A percentile compares a stretch with the other conserved stretches of the same genome.
Conservation (phyloP, 1,140 invertebrate species). For the Hormaphis cornu region DNA sequence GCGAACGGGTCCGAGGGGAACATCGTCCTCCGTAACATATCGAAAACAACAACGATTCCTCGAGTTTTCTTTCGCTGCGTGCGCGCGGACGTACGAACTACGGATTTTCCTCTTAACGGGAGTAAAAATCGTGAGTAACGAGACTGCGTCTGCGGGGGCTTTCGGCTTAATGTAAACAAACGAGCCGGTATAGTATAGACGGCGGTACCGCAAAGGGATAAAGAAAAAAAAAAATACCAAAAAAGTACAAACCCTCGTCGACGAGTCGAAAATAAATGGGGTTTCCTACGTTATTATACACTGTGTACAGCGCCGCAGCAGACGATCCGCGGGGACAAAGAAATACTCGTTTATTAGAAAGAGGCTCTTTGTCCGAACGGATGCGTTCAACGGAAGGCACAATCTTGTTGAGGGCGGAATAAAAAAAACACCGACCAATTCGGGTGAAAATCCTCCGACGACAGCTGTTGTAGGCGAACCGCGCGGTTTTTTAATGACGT, state of each 20-base stretch:
- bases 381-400: constrained; percentile 6
- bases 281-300: no score
- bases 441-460: not conserved
- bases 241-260: constrained; percentile 21
- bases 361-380: constrained; percentile 25
- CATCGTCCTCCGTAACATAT: not conserved
- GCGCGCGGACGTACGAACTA: not conserved
- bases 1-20: not conserved
- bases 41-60: constrained; percentile 1
- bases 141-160: not conserved
- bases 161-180: constrained; percentile 23
- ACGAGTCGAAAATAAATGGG: constrained; percentile 29
- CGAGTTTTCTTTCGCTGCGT: not conserved
- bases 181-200: constrained; percentile 10
- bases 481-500: no score
- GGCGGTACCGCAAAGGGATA: not conserved
- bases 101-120: constrained; percentile 1
- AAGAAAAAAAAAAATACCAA: not conserved
- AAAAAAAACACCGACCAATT: constrained; percentile 8
- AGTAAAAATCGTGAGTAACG: constrained; percentile 11
- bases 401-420: constrained; percentile 4
- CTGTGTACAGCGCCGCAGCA: no score
- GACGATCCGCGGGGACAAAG: constrained; percentile 24
- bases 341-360: constrained; percentile 18
- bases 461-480: no score